Conservation (phyloP, 2,797 vertebrate species). For the Sebastes cheni region DNA sequence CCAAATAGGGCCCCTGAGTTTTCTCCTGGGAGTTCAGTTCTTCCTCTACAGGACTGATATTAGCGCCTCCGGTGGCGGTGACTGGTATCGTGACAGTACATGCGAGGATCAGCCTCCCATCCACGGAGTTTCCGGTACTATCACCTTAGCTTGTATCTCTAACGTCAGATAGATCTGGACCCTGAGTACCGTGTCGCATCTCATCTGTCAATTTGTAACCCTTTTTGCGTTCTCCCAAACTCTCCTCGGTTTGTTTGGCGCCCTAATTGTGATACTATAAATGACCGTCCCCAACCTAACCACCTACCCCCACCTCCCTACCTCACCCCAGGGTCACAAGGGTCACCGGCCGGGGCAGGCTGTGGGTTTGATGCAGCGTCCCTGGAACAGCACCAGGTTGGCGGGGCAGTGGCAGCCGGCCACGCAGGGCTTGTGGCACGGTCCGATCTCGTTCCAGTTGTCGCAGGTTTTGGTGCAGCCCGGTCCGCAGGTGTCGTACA, state of each 20-base stretch:
- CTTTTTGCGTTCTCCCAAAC: conserved; percentile 5
- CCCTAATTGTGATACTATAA: conserved; percentile 12
- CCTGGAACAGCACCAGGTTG: conserved; percentile 91
- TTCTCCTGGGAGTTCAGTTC: conserved; percentile 16
- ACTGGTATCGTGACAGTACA: neutral
- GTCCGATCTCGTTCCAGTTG: conserved; percentile 98
- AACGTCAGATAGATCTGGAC: conserved; percentile 20
- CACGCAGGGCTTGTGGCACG: conserved; percentile 90
- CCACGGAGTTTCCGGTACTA: neutral
- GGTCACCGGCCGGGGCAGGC: conserved; percentile 95
- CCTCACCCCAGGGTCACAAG: conserved; percentile 55
- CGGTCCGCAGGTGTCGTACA: conserved; percentile 95
- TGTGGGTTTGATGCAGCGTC: conserved; percentile 94
- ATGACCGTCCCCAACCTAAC: conserved; percentile 10
- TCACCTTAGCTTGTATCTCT: neutral
- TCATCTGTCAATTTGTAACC: conserved; percentile 4
- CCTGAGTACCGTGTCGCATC: conserved; percentile 55
- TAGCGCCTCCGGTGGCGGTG: conserved; percentile 4
- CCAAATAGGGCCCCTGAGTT: conserved; percentile 35
- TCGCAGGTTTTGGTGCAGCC: conserved; percentile 96
- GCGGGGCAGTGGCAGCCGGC: conserved; percentile 97
- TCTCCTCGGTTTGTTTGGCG: conserved; percentile 24
- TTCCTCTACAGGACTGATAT: conserved; percentile 1
- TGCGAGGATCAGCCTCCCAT: neutral
- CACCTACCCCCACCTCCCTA: neutral